Evolutionary conservation across 2,888 invertebrate genomes (phyloP), one percentile per base, ranked within the genome.

Genomic region (Lasioglossum morio): DNA sequence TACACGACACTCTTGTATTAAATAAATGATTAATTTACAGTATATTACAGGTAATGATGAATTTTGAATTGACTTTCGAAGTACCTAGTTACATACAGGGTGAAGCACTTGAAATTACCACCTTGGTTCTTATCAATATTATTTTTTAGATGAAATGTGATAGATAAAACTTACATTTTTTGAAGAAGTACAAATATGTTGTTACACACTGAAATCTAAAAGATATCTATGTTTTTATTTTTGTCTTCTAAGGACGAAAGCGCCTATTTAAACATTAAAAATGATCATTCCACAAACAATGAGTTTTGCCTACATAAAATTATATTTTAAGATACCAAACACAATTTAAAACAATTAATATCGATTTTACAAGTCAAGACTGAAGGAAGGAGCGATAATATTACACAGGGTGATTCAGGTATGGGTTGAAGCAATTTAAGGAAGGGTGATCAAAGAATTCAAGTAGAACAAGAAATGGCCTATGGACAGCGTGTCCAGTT

Each of bases 51-150:
- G 16, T 30, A 43, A 63, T 43, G 34, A 48, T 34, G 16, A 53
- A 76, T 80, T 66, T 4, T 75, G 30, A 27, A 43, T 16, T 77
- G 85, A 84, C 85, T 85, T 86, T 81, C 77, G 72, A 77, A 60
- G 81, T 76, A 75, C 66, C 75, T 78, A 30, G 57, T 72, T 85
- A 60, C n/a, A 63, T 77, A 77, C 34, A 46, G 66, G 76, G 66
- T 77, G n/a, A 77, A 46, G 30, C 63, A 63, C 76, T 46, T 66
- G 60, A 66, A 77, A 66, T 77, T 66, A 34, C 66, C 76, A 77
- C 3, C 34, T 66, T 16, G 30, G 46, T 77, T 63, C 60, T 60
- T 57, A 46, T 76, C 43, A 63, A 63, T 76, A 76, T 76, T 76
- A 63, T 63, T 40, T 76, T 30, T 46, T 43, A 30, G 12, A 43